Conservation (phyloP, 1,140 invertebrate species). For the Cephus cinctus region DNA sequence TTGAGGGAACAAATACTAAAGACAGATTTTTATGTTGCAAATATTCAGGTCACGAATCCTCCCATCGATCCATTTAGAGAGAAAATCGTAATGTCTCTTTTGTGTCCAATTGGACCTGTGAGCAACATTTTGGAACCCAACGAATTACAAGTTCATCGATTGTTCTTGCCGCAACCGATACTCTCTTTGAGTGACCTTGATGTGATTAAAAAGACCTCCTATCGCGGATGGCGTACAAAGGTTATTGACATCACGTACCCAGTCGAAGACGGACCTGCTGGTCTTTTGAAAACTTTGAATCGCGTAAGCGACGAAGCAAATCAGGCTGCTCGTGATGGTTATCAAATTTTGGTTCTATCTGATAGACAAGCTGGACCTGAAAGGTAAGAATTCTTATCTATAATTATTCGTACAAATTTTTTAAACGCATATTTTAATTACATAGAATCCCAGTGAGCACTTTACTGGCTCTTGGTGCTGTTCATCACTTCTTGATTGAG, state of each 20-base stretch:
- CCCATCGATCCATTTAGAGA: constrained; percentile 99
- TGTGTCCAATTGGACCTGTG: constrained; percentile 89
- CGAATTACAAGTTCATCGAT: constrained; percentile 84
- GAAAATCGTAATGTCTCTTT: constrained; percentile 97
- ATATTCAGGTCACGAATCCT: constrained; percentile 89
- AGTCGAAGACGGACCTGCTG: constrained; percentile 67
- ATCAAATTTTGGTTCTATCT: constrained; percentile 86
- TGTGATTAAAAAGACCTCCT: constrained; percentile 80
- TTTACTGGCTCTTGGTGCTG: constrained; percentile 85
- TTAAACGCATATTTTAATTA: neutral
- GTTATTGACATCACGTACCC: constrained; percentile 90
- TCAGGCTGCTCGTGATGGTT: constrained; percentile 74
- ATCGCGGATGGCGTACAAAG: constrained; percentile 88
- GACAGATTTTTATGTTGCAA: constrained; percentile 4
- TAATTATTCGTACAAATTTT: constrained; percentile 8
- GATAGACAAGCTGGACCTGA: constrained; percentile 76
- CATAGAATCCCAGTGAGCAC: constrained; percentile 75
- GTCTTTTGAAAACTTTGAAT: constrained; percentile 77
- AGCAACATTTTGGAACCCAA: constrained; percentile 92
- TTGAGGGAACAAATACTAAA: constrained; percentile 2
- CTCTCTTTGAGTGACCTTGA: constrained; percentile 88
- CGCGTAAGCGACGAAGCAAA: constrained; percentile 81
- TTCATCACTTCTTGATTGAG: constrained; percentile 95
- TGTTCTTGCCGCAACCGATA: constrained; percentile 94
- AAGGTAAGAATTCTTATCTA: constrained; percentile 42